Evolutionary conservation across 2,888 invertebrate species (phyloP).

Genomic region (Eremobia ochroleuca): DNA sequence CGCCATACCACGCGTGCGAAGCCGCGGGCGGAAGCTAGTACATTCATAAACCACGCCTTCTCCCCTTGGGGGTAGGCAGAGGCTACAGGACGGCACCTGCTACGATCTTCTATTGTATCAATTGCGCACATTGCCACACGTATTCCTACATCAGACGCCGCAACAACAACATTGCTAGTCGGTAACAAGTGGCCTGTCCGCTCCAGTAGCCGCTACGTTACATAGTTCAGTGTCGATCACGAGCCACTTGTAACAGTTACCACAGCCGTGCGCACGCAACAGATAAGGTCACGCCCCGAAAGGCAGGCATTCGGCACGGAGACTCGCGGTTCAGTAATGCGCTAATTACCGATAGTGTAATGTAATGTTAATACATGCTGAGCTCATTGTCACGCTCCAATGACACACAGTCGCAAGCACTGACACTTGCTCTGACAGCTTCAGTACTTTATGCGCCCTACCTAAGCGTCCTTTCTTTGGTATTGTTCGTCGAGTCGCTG

Average conservation of each 20-base stretch:
- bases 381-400: slow-evolving; percentile 12
- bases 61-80: background rate
- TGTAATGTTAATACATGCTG: slow-evolving; percentile 6
- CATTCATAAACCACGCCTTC: background rate
- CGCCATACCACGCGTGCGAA: no score
- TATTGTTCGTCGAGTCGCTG: background rate
- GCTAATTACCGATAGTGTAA: slow-evolving; percentile 17
- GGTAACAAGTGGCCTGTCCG: background rate
- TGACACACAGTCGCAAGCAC: background rate
- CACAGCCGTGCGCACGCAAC: background rate
- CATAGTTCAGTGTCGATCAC: background rate
- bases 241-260: background rate
- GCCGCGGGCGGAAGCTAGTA: no score
- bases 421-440: background rate
- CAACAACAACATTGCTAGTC: background rate
- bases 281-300: slow-evolving; percentile 22
- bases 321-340: background rate
- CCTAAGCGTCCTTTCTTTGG: background rate
- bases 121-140: background rate
- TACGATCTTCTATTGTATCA: background rate
- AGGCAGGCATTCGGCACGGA: slow-evolving; percentile 7
- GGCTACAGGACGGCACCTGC: background rate
- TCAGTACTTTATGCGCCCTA: no score
- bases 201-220: background rate
- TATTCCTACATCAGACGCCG: background rate